These are phyloP conservation scores for Falco columbarius DNA, from an alignment of 2,797 vertebrate species.

Conservation along the genomic window DNA sequence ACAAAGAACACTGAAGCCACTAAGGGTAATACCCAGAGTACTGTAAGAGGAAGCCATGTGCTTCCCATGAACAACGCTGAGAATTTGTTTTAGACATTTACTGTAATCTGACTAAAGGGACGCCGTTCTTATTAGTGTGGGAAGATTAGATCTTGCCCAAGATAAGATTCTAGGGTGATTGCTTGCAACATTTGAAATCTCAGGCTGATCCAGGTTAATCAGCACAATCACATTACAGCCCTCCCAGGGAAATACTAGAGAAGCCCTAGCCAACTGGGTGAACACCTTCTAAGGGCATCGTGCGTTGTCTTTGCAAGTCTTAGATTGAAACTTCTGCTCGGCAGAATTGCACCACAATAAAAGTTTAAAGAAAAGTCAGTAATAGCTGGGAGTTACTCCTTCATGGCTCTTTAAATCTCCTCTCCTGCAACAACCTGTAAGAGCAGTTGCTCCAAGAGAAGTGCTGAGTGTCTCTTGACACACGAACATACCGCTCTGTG, in stretches of 20 bases:
- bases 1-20: not conserved
- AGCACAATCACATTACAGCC: not conserved
- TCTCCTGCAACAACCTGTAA: not conserved
- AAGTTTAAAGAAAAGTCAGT: not conserved
- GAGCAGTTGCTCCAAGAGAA: not conserved
- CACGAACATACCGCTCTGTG: not conserved
- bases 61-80: not conserved
- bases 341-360: not conserved
- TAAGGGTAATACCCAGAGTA: not conserved
- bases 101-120: not conserved
- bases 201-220: not conserved
- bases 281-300: accelerated
- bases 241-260: not conserved
- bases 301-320: not conserved
- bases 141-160: not conserved
- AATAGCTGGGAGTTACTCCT: not conserved
- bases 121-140: not conserved
- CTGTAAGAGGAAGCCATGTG: not conserved
- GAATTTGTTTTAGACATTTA: not conserved
- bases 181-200: not conserved
- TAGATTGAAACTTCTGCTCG: not conserved
- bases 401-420: not conserved
- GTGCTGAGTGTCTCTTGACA: not conserved
- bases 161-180: not conserved
- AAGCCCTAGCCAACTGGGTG: not conserved